Evolutionary conservation across 1,140 invertebrate species (phyloP).

Genomic region (Bombus cullumanus): DNA sequence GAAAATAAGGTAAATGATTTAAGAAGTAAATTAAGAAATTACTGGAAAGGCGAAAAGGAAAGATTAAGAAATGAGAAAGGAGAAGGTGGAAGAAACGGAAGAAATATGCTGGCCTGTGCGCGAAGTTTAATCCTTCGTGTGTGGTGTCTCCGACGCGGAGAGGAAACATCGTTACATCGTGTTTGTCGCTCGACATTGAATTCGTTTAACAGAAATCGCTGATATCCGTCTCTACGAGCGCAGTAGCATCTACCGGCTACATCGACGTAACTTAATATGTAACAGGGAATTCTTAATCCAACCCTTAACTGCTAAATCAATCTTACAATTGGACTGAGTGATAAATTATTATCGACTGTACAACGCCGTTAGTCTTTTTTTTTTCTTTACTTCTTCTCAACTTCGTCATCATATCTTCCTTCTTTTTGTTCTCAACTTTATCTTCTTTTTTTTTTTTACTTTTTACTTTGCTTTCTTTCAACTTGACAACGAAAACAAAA

Average conservation of each 20-base stretch:
- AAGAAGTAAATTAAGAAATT: not conserved
- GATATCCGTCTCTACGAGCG: constrained; percentile 56
- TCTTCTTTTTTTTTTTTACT: too few species aligned
- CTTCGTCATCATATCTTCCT: not conserved
- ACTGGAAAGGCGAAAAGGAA: not conserved
- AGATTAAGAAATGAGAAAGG: too few species aligned
- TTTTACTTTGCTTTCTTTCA: constrained; percentile 14
- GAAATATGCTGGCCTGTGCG: constrained; percentile 65
- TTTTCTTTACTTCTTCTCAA: not conserved
- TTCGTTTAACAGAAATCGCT: constrained; percentile 62
- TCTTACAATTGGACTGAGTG: constrained; percentile 67
- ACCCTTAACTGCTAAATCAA: constrained; percentile 67
- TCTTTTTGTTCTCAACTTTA: not conserved
- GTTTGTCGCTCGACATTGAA: constrained; percentile 45
- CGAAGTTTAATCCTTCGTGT: constrained; percentile 61
- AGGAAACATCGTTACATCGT: constrained; percentile 52
- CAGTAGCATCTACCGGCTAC: constrained; percentile 52
- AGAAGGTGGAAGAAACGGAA: not conserved
- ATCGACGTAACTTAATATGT: constrained; percentile 57
- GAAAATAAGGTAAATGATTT: not conserved
- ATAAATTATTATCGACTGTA: constrained; percentile 72
- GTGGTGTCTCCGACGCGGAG: constrained; percentile 59
- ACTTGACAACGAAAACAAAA: constrained; percentile 44
- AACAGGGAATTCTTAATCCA: constrained; percentile 67
- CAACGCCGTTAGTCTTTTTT: constrained; percentile 47